These are phyloP conservation scores for Temnothorax rugatulus DNA, from an alignment of 2,888 invertebrate species.

Conservation along the genomic window DNA sequence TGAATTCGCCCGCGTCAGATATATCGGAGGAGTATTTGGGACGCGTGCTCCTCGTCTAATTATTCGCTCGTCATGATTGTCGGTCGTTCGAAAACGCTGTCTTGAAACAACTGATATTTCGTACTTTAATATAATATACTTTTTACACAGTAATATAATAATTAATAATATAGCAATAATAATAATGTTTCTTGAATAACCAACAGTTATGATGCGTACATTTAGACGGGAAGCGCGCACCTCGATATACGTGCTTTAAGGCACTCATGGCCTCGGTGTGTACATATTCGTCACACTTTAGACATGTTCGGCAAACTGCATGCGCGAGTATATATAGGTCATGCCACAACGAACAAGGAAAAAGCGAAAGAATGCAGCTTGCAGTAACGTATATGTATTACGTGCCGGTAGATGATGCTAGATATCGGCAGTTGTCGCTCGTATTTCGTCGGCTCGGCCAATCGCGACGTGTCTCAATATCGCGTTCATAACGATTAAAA, in stretches of 20 bases:
- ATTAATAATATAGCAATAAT: neutral
- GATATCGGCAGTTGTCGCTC: conserved; percentile 2
- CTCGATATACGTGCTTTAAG: conserved; percentile 10
- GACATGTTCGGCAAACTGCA: conserved; percentile 17
- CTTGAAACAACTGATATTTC: neutral
- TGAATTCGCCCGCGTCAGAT: neutral
- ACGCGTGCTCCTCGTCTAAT: conserved; percentile 19
- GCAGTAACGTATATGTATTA: conserved; percentile 4
- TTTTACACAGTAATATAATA: neutral
- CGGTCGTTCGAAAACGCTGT: neutral
- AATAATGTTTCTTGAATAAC: neutral
- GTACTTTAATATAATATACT: neutral
- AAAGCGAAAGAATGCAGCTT: conserved; percentile 29
- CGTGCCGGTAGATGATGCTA: conserved; percentile 2
- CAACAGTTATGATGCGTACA: too few relatives aligned
- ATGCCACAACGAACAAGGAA: conserved; percentile 13
- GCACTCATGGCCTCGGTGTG: neutral
- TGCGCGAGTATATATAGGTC: conserved; percentile 12
- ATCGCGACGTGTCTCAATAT: conserved; percentile 30
- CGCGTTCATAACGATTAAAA: conserved; percentile 20
- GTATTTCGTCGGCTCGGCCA: conserved; percentile 11
- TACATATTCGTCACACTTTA: conserved; percentile 23
- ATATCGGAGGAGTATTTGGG: neutral
- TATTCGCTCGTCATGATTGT: neutral
- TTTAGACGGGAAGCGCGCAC: neutral